Percentiles rank a stretch among this genome's conserved stretches.
Conservation (phyloP, 2,797 vertebrate species). For the Enteromius viviparus region DNA sequence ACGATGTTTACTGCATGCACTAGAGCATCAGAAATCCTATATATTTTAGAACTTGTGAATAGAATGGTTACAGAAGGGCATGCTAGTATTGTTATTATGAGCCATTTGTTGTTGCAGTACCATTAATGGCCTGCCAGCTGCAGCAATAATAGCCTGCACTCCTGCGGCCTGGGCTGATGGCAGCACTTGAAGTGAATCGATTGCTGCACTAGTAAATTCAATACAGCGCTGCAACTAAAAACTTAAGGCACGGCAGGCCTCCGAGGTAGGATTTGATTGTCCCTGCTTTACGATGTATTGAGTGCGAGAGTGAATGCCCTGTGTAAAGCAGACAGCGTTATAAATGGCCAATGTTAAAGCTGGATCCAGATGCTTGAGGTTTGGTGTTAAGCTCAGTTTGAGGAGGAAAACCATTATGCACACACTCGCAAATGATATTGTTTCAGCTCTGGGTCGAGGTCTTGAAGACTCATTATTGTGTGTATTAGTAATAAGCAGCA, state of each 20-base stretch:
- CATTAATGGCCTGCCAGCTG: constrained; percentile 32
- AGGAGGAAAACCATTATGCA: constrained; percentile 30
- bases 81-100: constrained; percentile 21
- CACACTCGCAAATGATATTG: constrained; percentile 46
- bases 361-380: constrained; percentile 42
- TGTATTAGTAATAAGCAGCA: constrained; percentile 21
- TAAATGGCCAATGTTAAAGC: constrained; percentile 51
- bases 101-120: constrained; percentile 31
- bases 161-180: constrained; percentile 7
- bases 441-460: constrained; percentile 72
- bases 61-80: background rate
- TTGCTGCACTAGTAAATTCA: constrained; percentile 44
- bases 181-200: constrained; percentile 48
- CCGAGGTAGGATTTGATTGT: constrained; percentile 42
- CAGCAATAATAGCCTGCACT: constrained; percentile 26
- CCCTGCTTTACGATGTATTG: constrained; percentile 49
- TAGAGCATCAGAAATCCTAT: background rate
- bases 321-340: constrained; percentile 50
- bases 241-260: constrained; percentile 36
- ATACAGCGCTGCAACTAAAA: constrained; percentile 39
- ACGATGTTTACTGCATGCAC: background rate
- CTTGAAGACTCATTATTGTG: constrained; percentile 25
- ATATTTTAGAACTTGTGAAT: background rate
- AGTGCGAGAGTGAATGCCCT: constrained; percentile 49
- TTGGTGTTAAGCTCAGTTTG: constrained; percentile 38